These are phyloP conservation scores for Andrena haemorrhoa DNA, from an alignment of 2,888 invertebrate species.

Conservation along the genomic window DNA sequence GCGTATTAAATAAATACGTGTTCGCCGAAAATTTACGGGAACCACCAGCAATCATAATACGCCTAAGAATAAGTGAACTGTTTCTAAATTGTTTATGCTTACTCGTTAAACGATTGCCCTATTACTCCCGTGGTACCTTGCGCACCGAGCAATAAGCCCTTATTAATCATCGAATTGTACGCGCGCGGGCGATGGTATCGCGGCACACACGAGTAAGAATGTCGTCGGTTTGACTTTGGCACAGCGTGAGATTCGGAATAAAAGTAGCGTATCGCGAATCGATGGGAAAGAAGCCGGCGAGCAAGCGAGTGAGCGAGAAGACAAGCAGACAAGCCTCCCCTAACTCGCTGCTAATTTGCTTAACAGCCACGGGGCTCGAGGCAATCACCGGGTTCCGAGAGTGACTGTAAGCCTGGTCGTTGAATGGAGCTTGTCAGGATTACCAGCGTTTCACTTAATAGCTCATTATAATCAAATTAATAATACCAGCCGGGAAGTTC, in stretches of 20 bases:
- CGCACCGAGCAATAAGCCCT: not conserved
- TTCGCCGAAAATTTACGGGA: too few relatives aligned
- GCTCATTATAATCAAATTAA: constrained; percentile 83
- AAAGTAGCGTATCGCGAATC: constrained; percentile 10
- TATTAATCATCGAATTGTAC: not conserved
- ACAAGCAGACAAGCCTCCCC: constrained; percentile 51
- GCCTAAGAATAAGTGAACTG: too few relatives aligned
- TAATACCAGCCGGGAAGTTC: constrained; percentile 73
- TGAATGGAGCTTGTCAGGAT: constrained; percentile 78
- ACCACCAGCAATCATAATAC: too few relatives aligned
- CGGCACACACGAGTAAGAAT: not conserved
- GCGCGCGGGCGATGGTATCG: not conserved
- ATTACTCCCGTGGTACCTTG: not conserved
- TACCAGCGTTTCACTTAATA: constrained; percentile 80
- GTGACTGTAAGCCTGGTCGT: constrained; percentile 72
- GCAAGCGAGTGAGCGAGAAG: constrained; percentile 5
- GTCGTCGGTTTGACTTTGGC: not conserved
- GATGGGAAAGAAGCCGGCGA: constrained; percentile 16
- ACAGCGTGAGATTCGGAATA: not conserved
- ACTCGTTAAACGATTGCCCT: too few relatives aligned
- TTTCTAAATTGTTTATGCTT: too few relatives aligned
- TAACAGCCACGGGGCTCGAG: constrained; percentile 74
- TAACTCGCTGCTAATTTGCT: constrained; percentile 74
- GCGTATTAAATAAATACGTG: too few relatives aligned
- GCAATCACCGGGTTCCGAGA: constrained; percentile 63